A percentile compares a stretch with the other conserved stretches of the same genome.
Evolutionary conservation across 2,888 invertebrate genomes (phyloP).

Genomic region (Drosophila diplacantha): DNA sequence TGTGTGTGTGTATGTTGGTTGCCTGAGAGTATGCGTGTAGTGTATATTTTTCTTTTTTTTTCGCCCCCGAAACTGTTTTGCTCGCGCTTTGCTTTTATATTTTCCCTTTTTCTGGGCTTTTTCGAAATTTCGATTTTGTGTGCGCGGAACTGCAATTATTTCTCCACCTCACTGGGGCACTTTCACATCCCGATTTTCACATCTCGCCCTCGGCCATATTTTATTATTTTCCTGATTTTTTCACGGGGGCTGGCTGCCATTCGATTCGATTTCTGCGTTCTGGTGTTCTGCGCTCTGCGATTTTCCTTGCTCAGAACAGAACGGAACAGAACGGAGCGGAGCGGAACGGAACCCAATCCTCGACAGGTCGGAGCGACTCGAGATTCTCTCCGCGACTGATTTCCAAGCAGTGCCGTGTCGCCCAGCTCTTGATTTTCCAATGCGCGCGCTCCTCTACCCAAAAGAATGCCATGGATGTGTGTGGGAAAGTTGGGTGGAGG

Average conservation of each 20-base stretch:
- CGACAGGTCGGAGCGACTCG: conserved; percentile 62
- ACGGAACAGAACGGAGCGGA: conserved; percentile 48
- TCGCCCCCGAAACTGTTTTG: conserved; percentile 55
- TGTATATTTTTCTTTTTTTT: conserved; percentile 40
- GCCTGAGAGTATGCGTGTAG: conserved; percentile 44
- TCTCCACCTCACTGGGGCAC: conserved; percentile 17
- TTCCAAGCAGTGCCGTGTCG: conserved; percentile 51
- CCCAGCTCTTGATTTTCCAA: conserved; percentile 47
- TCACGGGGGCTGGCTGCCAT: conserved; percentile 36
- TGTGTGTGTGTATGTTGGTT: conserved; percentile 36
- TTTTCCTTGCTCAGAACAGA: conserved; percentile 53
- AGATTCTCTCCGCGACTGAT: conserved; percentile 67
- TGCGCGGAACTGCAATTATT: conserved; percentile 29
- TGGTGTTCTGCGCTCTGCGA: conserved; percentile 45
- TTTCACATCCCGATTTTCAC: conserved; percentile 24
- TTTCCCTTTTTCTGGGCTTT: not conserved
- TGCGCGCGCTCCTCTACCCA: conserved; percentile 48
- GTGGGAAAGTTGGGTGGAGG: conserved; percentile 1
- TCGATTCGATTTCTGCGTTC: conserved; percentile 40
- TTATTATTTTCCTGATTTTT: conserved; percentile 35
- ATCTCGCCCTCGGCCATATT: conserved; percentile 32
- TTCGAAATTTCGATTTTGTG: conserved; percentile 1
- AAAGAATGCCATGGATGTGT: conserved; percentile 20
- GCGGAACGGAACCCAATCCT: conserved; percentile 59
- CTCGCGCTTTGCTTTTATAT: conserved; percentile 23